Evolutionary conservation across 2,797 vertebrate species (phyloP).

Genomic region (Eospalax fontanierii): DNA sequence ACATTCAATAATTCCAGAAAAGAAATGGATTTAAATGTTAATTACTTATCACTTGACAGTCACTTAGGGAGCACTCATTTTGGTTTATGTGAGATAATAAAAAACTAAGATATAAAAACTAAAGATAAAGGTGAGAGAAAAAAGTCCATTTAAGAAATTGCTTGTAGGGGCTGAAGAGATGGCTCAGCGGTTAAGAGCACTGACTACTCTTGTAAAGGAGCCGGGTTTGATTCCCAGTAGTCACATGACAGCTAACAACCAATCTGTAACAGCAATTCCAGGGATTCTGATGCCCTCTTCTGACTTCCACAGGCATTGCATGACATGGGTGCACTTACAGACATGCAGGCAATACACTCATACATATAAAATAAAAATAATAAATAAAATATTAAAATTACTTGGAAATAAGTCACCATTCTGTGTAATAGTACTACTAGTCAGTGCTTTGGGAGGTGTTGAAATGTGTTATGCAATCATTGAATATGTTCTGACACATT

Average conservation of each 20-base stretch:
- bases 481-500: slow-evolving; percentile 7
- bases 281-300: too few species aligned
- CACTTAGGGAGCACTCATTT: slow-evolving; percentile 17
- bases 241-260: too few species aligned
- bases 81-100: not conserved
- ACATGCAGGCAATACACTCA: too few species aligned
- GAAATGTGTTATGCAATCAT: slow-evolving; percentile 12
- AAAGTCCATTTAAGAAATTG: slow-evolving; percentile 12
- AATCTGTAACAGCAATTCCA: too few species aligned
- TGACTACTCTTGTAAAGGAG: too few species aligned
- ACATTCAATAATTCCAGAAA: slow-evolving; percentile 19
- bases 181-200: too few species aligned
- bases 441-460: not conserved
- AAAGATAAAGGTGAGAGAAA: not conserved
- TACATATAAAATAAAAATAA: too few species aligned
- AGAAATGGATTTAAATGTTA: slow-evolving; percentile 52
- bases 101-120: slow-evolving; percentile 2
- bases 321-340: too few species aligned
- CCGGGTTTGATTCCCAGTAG: too few species aligned
- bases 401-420: not conserved
- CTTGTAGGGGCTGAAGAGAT: too few species aligned
- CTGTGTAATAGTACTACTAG: not conserved
- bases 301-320: too few species aligned
- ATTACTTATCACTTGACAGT: not conserved
- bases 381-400: too few species aligned